Conservation (phyloP, 2,797 vertebrate species). For the Chrosomus eos region DNA sequence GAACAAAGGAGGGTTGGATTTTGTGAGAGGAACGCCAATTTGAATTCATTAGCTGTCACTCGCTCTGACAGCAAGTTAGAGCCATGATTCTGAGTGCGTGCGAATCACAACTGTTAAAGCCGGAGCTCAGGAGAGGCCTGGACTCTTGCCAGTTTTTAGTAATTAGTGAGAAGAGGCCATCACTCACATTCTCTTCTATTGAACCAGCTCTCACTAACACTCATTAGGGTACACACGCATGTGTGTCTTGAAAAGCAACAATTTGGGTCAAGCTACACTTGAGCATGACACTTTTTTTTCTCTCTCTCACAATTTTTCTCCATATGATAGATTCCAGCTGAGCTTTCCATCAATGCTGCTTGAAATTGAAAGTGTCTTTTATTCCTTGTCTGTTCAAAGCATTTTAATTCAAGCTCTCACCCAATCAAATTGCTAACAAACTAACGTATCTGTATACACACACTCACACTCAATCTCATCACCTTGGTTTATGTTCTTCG, state of each 20-base stretch:
- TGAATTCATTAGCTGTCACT: conserved; percentile 42
- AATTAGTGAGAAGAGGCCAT: conserved; percentile 37
- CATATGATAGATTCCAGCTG: conserved; percentile 38
- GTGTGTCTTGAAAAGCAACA: conserved; percentile 23
- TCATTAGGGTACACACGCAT: neutral
- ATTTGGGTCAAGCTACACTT: conserved; percentile 33
- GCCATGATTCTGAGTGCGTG: neutral
- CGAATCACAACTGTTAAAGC: neutral
- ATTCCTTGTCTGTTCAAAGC: conserved; percentile 44
- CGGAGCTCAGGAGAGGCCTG: neutral
- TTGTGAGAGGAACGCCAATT: neutral
- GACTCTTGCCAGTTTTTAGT: neutral
- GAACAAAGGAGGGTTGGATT: neutral
- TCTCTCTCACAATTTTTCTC: conserved; percentile 16
- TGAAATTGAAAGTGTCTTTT: conserved; percentile 27
- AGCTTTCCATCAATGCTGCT: conserved; percentile 27
- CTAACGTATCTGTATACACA: neutral
- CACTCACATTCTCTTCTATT: conserved; percentile 14
- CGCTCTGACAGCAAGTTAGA: conserved; percentile 17
- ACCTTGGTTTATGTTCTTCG: neutral
- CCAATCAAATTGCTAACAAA: conserved; percentile 23
- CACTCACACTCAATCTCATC: neutral
- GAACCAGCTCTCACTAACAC: neutral
- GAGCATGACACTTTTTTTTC: conserved; percentile 24
- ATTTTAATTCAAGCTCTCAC: neutral